Percentiles rank a stretch among this genome's conserved stretches.
Evolutionary conservation across 2,113 vertebrate genomes (phyloP).

Genomic region (Noctilio leporinus): DNA sequence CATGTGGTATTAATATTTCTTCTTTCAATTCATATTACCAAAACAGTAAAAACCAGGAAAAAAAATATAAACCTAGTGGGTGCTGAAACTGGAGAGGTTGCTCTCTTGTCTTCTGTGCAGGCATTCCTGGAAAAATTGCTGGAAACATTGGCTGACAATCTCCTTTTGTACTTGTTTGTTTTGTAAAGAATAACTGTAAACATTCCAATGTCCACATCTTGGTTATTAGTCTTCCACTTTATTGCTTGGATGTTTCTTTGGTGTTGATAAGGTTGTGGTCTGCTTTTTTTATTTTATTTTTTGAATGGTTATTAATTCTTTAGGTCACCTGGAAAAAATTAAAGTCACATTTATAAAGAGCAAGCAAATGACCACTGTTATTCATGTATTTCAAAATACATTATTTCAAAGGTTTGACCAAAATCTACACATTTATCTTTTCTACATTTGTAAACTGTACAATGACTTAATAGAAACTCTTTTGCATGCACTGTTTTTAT

Average conservation of each 20-base stretch:
- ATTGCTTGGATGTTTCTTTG: slow-evolving; percentile 83
- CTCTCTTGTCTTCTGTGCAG: slow-evolving; percentile 59
- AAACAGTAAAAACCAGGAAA: slow-evolving; percentile 77
- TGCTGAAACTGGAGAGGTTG: slow-evolving; percentile 73
- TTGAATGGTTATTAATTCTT: slow-evolving; percentile 54
- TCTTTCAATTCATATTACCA: slow-evolving; percentile 73
- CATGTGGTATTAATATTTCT: slow-evolving; percentile 64
- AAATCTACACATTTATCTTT: not conserved
- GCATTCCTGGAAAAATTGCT: slow-evolving; percentile 70
- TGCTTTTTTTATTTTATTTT: slow-evolving; percentile 47
- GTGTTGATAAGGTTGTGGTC: slow-evolving; percentile 71
- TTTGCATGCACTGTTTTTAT: not conserved
- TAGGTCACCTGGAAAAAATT: slow-evolving; percentile 64
- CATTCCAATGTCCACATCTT: slow-evolving; percentile 70
- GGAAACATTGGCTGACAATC: slow-evolving; percentile 29
- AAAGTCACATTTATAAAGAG: not conserved
- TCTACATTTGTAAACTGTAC: not conserved
- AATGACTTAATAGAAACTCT: not conserved
- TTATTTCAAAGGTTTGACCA: not conserved
- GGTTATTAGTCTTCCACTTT: slow-evolving; percentile 62
- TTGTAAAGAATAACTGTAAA: slow-evolving; percentile 51
- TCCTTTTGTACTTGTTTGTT: slow-evolving; percentile 5
- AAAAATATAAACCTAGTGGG: slow-evolving; percentile 71
- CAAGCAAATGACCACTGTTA: not conserved
- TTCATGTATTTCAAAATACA: not conserved